Percentiles rank a stretch among this genome's conserved stretches.
These are phyloP conservation scores for Ormyrus pomaceus DNA, from an alignment of 2,888 invertebrate genomes.

Conservation along the genomic window DNA sequence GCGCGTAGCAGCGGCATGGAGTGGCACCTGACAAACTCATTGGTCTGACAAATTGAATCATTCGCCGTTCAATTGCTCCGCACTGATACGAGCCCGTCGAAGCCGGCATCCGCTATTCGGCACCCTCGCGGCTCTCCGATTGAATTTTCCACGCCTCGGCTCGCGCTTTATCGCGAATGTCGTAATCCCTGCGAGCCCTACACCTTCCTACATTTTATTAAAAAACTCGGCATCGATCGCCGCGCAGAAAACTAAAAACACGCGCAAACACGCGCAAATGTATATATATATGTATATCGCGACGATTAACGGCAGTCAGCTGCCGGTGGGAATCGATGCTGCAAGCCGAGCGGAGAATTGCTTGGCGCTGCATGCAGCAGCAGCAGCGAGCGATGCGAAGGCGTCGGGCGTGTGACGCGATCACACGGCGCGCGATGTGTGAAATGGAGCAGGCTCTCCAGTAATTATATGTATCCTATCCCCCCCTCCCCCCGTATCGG, in stretches of 20 bases:
- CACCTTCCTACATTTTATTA: conserved; percentile 17
- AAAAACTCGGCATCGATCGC: not conserved
- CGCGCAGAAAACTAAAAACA: not conserved
- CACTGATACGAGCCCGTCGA: conserved; percentile 56
- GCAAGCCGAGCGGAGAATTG: conserved; percentile 59
- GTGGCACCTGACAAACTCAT: conserved; percentile 76
- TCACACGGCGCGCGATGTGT: conserved; percentile 71
- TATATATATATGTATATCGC: not conserved
- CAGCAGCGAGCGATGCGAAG: conserved; percentile 62
- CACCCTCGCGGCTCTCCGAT: conserved; percentile 50
- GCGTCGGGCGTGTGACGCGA: conserved; percentile 72
- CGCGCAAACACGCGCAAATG: not conserved
- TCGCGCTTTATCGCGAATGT: conserved; percentile 36
- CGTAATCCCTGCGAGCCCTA: not conserved
- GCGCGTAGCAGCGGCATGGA: conserved; percentile 66
- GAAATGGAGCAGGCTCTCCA: conserved; percentile 71
- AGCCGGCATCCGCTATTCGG: conserved; percentile 60
- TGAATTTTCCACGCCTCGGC: conserved; percentile 40
- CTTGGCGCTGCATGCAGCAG: conserved; percentile 52
- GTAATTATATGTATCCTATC: conserved; percentile 73
- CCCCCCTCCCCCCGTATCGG: conserved; percentile 62
- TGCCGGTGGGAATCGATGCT: conserved; percentile 63
- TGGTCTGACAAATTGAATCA: conserved; percentile 76
- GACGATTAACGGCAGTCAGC: conserved; percentile 54
- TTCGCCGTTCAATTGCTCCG: conserved; percentile 74